Evolutionary conservation across 2,888 invertebrate species (phyloP), one percentile per base, ranked within the genome.

Genomic region (Herminia tarsipennalis): DNA sequence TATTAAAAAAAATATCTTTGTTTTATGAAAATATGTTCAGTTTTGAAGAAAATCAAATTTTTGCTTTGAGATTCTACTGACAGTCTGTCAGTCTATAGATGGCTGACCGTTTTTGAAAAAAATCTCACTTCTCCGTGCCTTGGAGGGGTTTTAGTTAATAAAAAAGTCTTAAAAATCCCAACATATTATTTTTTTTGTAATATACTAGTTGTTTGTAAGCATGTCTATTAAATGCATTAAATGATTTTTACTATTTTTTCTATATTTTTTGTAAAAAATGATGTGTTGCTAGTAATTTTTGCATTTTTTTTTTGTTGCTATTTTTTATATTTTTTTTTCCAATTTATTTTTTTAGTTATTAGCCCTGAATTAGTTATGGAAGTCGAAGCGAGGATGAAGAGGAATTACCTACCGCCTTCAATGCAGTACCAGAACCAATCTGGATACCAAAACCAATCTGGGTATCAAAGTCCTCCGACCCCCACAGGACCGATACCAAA

Each of bases 291-390:
- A 55, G 53, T 51, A 45, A 44, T 60, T 51, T 53, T 51, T 5
- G 8, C 64, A 56, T 5, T 49, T 50, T 37, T 8, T 30, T 38
- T 49, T 52, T 50, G 25, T 34, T 32, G 34, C 42, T 35, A 36
- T 33, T 32, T 29, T 36, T 34, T 1, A 32, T 29, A 22, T 53
- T 32, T 38, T 54, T 47, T 57, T 61, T 34, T 41, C 66, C 66
- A 50, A 5, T 16, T 4, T 27, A 14, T 64, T 55, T 67, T 73
- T 81, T 84, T 93, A 97, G 97, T 96, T 76, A 96, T 97, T 92
- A 96, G 96, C 83, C 96, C 96, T 59, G 96, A 97, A 84, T 93
- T 97, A 86, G 95, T 96, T 67, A 95, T 96, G 94, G 97, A 97
- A 81, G 97, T 97, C 64, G 97, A 97, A 89, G 95, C 95, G 69